Evolutionary conservation across 2,113 vertebrate species (phyloP).

Genomic region (Tyrannus savana): DNA sequence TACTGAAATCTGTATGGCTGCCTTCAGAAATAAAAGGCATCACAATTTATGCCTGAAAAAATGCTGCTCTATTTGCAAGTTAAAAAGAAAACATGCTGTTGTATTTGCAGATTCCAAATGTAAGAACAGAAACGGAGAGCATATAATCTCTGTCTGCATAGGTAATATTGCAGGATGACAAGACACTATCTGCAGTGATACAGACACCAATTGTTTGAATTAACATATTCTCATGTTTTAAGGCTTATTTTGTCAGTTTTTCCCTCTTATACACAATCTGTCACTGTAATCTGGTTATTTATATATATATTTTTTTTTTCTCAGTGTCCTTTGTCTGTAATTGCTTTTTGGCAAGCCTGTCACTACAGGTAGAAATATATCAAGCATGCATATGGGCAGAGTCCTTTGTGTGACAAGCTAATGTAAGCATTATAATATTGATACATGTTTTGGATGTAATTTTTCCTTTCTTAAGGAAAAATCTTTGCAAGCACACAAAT

Average conservation of each 20-base stretch:
- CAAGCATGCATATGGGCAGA: not conserved
- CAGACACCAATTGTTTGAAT: not conserved
- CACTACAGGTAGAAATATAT: not conserved
- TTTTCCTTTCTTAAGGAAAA: not conserved
- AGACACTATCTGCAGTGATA: not conserved
- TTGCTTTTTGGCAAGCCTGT: not conserved
- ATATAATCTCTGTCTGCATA: not conserved
- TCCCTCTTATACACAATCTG: not conserved
- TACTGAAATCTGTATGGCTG: not conserved
- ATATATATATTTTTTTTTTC: not conserved
- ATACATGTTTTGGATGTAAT: not conserved
- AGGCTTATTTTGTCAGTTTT: not conserved
- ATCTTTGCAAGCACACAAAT: not conserved
- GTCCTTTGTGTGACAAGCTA: not conserved
- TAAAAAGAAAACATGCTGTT: not conserved
- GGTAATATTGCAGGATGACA: not conserved
- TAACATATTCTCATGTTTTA: not conserved
- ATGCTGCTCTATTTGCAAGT: not conserved
- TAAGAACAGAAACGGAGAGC: not conserved
- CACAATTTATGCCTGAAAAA: not conserved
- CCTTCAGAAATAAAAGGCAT: not conserved
- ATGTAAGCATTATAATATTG: not conserved
- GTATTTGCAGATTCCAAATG: not conserved
- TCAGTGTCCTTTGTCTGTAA: not conserved
- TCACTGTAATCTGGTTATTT: fast-evolving